These are phyloP conservation scores for Idaea biselata DNA, from an alignment of 2,888 invertebrate genomes.

Conservation along the genomic window DNA sequence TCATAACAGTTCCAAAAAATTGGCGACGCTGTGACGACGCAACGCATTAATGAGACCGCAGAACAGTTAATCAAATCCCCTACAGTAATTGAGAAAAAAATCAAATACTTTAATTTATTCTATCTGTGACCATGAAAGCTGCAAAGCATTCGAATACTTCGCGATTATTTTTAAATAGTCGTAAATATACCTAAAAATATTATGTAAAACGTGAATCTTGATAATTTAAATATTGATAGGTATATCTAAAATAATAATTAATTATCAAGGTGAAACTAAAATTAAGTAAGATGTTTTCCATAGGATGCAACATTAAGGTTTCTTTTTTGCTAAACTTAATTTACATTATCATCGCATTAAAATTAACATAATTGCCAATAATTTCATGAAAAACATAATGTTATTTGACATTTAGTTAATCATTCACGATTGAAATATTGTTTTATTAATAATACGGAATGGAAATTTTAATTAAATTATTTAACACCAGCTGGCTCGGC, in stretches of 20 bases:
- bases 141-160: background rate
- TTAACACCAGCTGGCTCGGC: no score
- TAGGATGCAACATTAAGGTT: background rate
- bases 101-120: no score
- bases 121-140: background rate
- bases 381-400: background rate
- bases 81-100: no score
- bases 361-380: constrained; percentile 2
- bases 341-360: constrained; percentile 2
- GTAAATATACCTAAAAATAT: background rate
- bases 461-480: background rate
- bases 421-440: background rate
- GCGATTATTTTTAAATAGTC: background rate
- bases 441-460: background rate
- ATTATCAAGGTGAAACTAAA: background rate
- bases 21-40: no score
- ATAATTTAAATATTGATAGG: background rate
- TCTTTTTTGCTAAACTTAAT: constrained; percentile 2
- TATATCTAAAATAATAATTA: background rate
- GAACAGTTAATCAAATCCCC: no score
- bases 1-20: no score
- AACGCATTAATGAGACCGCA: no score
- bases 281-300: background rate
- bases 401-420: background rate
- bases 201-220: background rate